A percentile compares a stretch with the other conserved stretches of the same genome.
phyloP scores from a whole-genome alignment of 2,113 vertebrate genomes.

The Neopipo cinnamomea region DNA sequence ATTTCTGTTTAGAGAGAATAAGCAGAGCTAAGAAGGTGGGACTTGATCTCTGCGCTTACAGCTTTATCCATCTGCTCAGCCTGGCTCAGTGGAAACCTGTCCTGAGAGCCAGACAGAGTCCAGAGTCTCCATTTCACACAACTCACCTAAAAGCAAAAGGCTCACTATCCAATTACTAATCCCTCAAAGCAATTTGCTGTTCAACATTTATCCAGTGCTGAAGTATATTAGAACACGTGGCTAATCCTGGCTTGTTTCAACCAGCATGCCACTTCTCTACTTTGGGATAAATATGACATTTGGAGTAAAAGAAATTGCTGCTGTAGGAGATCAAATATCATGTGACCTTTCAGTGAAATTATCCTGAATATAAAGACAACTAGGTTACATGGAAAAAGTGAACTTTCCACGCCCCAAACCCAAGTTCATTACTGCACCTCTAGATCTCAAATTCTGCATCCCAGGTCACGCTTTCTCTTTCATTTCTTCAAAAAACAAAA shows the following conservation, averaged over 20 bases:
- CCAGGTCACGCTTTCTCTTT: not conserved
- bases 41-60: not conserved
- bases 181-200: conserved; percentile 44
- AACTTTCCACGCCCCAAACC: not conserved
- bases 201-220: conserved; percentile 21
- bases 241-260: conserved; percentile 33
- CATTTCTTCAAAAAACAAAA: not conserved
- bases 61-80: not conserved
- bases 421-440: not conserved
- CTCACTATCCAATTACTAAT: conserved; percentile 47
- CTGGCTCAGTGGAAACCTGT: not conserved
- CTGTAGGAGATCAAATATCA: not conserved
- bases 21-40: not conserved
- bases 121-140: conserved; percentile 12
- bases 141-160: conserved; percentile 49
- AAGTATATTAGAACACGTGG: not conserved
- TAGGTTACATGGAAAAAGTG: not conserved
- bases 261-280: not conserved
- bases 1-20: not conserved
- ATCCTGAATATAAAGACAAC: not conserved
- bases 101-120: not conserved
- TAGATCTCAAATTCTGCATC: not conserved
- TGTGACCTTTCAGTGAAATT: not conserved
- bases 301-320: not conserved
- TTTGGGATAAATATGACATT: conserved; percentile 10